Evolutionary conservation across 2,888 invertebrate genomes (phyloP).

Genomic region (Oegoconia quadripuncta): DNA sequence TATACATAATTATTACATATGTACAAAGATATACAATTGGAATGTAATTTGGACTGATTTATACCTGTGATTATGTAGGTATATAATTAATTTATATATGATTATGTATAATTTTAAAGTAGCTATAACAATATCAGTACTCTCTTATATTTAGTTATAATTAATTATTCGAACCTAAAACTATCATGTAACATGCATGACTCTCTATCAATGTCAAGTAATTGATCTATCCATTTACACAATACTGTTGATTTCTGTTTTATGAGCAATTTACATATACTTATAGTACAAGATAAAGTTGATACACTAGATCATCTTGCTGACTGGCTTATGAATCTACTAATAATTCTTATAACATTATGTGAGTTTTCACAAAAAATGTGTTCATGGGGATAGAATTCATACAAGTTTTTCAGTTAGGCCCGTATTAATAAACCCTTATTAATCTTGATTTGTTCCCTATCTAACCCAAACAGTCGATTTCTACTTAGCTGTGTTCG

Average conservation of each 20-base stretch:
- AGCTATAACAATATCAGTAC: conserved; percentile 70
- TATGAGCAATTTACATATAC: conserved; percentile 48
- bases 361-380: too few relatives aligned
- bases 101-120: conserved; percentile 50
- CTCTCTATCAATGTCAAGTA: conserved; percentile 48
- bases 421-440: too few relatives aligned
- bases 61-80: conserved; percentile 53
- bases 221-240: conserved; percentile 56
- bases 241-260: conserved; percentile 51
- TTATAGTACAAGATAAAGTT: too few relatives aligned
- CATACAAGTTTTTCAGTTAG: too few relatives aligned
- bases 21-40: conserved; percentile 69
- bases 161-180: conserved; percentile 18
- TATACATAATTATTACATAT: conserved; percentile 42
- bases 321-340: too few relatives aligned
- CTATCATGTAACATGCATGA: conserved; percentile 28
- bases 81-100: conserved; percentile 35
- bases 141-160: conserved; percentile 43
- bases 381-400: too few relatives aligned
- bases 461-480: too few relatives aligned
- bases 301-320: too few relatives aligned
- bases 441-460: too few relatives aligned
- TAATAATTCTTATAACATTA: too few relatives aligned
- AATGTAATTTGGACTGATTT: conserved; percentile 73
- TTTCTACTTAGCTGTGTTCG: too few relatives aligned